Percentiles rank a stretch among this genome's conserved stretches.
Conservation (phyloP, 1,140 invertebrate species). For the Stegodyphus dumicola region DNA sequence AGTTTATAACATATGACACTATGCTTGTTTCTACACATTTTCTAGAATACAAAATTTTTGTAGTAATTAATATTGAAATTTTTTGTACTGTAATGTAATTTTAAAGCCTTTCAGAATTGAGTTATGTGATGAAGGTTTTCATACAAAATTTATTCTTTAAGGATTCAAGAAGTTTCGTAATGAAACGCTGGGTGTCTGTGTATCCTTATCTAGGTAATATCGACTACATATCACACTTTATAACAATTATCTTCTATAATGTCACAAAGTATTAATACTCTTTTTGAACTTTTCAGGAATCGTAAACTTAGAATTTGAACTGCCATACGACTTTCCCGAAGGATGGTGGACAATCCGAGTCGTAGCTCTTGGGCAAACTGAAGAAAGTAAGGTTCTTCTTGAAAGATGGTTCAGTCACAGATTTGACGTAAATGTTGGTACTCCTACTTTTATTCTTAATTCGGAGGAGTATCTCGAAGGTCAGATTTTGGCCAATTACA, state of each 20-base stretch:
- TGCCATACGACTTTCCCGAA: constrained; percentile 68
- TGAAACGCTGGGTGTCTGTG: constrained; percentile 71
- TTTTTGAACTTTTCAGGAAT: constrained; percentile 68
- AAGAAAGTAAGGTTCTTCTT: constrained; percentile 70
- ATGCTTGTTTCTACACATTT: too few relatives aligned
- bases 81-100: too few relatives aligned
- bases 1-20: too few relatives aligned
- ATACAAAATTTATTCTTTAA: constrained; percentile 59
- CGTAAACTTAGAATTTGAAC: constrained; percentile 66
- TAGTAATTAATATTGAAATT: too few relatives aligned
- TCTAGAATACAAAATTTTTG: too few relatives aligned
- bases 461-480: constrained; percentile 62
- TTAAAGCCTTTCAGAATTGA: too few relatives aligned
- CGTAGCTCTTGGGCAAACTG: constrained; percentile 69
- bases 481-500: constrained; percentile 61
- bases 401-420: constrained; percentile 68
- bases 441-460: constrained; percentile 59
- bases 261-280: background rate
- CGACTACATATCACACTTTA: background rate
- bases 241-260: background rate
- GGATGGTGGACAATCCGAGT: constrained; percentile 71
- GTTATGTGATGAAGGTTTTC: too few relatives aligned
- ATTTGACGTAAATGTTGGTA: constrained; percentile 62
- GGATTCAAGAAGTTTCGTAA: constrained; percentile 71
- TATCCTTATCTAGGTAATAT: constrained; percentile 69